These are phyloP conservation scores for Tyrannus savana DNA, from an alignment of 2,113 vertebrate genomes.

Conservation along the genomic window DNA sequence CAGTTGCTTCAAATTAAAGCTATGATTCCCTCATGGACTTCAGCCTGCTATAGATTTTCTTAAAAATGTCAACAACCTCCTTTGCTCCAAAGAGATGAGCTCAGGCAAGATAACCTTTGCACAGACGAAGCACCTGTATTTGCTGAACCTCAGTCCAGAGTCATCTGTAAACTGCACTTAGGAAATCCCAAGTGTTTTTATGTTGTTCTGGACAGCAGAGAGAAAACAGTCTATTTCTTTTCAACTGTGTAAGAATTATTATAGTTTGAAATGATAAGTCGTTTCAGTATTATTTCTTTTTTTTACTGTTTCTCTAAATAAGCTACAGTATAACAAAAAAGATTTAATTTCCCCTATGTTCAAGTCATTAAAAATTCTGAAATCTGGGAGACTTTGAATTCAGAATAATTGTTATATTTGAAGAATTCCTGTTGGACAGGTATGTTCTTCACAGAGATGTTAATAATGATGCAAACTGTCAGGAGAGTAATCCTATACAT, in stretches of 20 bases:
- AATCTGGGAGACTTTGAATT: not conserved
- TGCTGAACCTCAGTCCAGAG: not conserved
- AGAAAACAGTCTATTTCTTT: not conserved
- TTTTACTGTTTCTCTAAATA: not conserved
- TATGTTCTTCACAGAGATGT: not conserved
- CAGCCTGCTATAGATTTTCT: conserved; percentile 24
- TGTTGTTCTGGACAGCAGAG: not conserved
- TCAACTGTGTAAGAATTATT: not conserved
- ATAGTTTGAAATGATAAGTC: not conserved
- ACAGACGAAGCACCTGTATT: not conserved
- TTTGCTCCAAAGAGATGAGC: not conserved
- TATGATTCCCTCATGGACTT: not conserved
- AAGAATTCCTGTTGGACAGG: not conserved
- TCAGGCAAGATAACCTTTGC: not conserved
- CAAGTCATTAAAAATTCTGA: not conserved
- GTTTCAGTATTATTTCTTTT: not conserved
- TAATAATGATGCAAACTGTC: not conserved
- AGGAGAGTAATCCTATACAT: not conserved
- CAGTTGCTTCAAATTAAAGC: not conserved
- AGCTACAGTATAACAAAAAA: not conserved
- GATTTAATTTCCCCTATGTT: not conserved
- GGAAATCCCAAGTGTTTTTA: not conserved
- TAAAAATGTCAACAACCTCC: not conserved
- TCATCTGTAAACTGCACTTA: not conserved
- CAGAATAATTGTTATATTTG: not conserved